Evolutionary conservation across 2,797 vertebrate species (phyloP).

Genomic region (Mormyrops attenuatus): DNA sequence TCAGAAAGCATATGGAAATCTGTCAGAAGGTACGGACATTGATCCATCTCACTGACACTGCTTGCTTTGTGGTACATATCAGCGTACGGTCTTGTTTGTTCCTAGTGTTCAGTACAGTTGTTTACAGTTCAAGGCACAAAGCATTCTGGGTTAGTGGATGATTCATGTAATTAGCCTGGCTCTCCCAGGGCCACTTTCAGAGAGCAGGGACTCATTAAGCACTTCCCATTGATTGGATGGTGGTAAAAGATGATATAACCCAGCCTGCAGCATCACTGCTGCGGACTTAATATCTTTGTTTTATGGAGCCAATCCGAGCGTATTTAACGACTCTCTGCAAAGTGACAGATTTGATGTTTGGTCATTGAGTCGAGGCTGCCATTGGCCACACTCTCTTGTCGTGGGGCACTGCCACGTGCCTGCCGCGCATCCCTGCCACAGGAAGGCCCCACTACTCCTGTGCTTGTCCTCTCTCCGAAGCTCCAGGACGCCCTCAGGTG

Average conservation of each 20-base stretch:
- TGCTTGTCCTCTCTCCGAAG: constrained; percentile 48
- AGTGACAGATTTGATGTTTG: constrained; percentile 46
- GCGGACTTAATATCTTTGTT: constrained; percentile 10
- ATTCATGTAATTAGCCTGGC: constrained; percentile 39
- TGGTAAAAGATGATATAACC: constrained; percentile 35
- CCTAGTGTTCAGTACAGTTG: constrained; percentile 18
- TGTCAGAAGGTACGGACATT: constrained; percentile 78
- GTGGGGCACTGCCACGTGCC: not conserved
- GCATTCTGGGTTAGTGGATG: constrained; percentile 31
- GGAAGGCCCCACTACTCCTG: not conserved
- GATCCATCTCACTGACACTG: not conserved
- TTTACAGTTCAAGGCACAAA: constrained; percentile 34
- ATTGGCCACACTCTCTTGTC: not conserved
- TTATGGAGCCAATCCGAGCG: constrained; percentile 35
- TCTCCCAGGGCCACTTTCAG: constrained; percentile 31
- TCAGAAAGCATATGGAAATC: constrained; percentile 97
- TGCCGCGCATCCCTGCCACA: not conserved
- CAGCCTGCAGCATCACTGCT: constrained; percentile 5
- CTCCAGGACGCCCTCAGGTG: constrained; percentile 94
- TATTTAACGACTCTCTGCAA: constrained; percentile 51
- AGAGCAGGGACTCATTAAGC: constrained; percentile 45
- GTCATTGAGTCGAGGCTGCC: not conserved
- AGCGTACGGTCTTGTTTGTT: not conserved
- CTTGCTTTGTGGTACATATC: not conserved
- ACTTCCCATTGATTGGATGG: constrained; percentile 45